Conservation (phyloP, 1,140 invertebrate genomes). For the Drosophila oshimai region DNA sequence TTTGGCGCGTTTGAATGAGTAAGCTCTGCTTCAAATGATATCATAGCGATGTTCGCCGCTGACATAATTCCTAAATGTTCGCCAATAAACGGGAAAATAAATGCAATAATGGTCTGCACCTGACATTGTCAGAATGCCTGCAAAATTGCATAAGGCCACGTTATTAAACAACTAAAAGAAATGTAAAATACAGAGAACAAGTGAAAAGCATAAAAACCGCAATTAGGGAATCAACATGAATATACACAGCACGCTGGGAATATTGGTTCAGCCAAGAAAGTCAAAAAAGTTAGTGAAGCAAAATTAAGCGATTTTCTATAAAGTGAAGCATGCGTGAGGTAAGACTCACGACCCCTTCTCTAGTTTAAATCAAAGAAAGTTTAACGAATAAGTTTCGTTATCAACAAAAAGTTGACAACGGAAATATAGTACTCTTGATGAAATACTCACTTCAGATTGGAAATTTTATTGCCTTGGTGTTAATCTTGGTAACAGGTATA, state of each 20-base stretch:
- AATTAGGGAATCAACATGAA: neutral
- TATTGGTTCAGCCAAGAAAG: too few species aligned
- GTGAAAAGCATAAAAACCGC: neutral
- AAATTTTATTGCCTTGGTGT: constrained; percentile 1
- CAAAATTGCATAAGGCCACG: constrained; percentile 64
- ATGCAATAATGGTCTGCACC: constrained; percentile 53
- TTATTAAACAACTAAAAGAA: constrained; percentile 46
- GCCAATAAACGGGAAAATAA: constrained; percentile 17
- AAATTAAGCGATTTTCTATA: too few species aligned
- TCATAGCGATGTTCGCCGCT: constrained; percentile 41
- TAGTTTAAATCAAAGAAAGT: neutral
- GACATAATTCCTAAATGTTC: constrained; percentile 57
- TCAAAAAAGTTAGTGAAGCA: too few species aligned
- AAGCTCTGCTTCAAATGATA: constrained; percentile 75
- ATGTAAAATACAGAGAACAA: neutral
- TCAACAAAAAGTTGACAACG: neutral
- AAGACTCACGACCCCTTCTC: neutral
- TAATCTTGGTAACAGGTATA: too few species aligned
- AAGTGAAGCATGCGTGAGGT: neutral
- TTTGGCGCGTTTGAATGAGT: constrained; percentile 69
- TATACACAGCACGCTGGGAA: neutral
- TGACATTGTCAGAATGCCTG: constrained; percentile 59
- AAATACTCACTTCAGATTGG: neutral
- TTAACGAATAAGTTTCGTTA: neutral
- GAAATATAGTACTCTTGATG: too few species aligned